phyloP scores from a whole-genome alignment of 2,888 invertebrate species.

The Agriopis leucophaearia region DNA sequence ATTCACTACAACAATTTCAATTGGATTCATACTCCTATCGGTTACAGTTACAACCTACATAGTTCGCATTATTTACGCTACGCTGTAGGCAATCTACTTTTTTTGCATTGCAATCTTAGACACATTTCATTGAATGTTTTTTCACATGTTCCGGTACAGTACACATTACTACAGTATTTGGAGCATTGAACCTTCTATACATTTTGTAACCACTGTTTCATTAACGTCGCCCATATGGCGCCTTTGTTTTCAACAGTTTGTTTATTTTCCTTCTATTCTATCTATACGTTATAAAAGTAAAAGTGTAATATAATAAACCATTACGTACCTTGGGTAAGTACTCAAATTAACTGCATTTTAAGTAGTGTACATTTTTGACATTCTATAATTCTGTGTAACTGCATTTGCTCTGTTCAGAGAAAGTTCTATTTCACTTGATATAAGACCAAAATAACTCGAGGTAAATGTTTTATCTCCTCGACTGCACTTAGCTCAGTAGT shows the following conservation, averaged over 20 bases:
- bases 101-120: conserved; percentile 47
- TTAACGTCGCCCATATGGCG: conserved; percentile 51
- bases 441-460: conserved; percentile 39
- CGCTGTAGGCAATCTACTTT: conserved; percentile 13
- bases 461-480: conserved; percentile 44
- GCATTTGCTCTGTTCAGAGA: neutral
- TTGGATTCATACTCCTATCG: conserved; percentile 15
- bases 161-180: conserved; percentile 42
- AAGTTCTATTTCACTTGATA: conserved; percentile 34
- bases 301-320: conserved; percentile 5
- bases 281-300: conserved; percentile 21
- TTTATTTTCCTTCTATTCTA: conserved; percentile 20
- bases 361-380: neutral
- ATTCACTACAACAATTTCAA: conserved; percentile 21
- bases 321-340: neutral
- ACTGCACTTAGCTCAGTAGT: conserved; percentile 34
- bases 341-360: neutral
- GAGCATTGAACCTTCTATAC: conserved; percentile 66
- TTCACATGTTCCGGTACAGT: conserved; percentile 54
- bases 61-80: conserved; percentile 8
- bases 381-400: neutral
- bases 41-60: conserved; percentile 25
- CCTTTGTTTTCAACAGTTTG: conserved; percentile 36
- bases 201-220: conserved; percentile 71
- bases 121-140: conserved; percentile 52